phyloP scores from a whole-genome alignment of 2,888 invertebrate species.

The Lithophane leautieri region DNA sequence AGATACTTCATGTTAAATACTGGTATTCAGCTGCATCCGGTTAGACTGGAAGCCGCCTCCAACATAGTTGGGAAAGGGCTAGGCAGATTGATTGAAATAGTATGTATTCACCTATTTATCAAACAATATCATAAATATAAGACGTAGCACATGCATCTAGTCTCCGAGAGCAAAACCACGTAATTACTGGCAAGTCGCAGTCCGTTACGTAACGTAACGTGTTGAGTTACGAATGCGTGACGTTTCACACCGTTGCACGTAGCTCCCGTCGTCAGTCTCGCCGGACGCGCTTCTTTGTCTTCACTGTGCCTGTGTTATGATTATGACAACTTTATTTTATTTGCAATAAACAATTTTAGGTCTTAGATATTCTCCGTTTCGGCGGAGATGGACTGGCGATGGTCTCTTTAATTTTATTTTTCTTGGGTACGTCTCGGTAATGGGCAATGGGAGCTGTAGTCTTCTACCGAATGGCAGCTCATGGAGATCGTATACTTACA shows the following conservation, averaged over 20 bases:
- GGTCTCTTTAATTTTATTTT: neutral
- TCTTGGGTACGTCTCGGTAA: neutral
- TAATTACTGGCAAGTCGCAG: constrained; percentile 43
- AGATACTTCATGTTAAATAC: too few relatives aligned
- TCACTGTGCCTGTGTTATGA: constrained; percentile 6
- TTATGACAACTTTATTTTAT: constrained; percentile 10
- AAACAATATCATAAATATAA: neutral
- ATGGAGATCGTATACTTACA: too few relatives aligned
- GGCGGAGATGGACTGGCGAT: neutral
- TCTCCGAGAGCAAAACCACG: constrained; percentile 14
- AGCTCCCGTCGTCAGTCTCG: constrained; percentile 49
- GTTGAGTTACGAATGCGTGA: constrained; percentile 71
- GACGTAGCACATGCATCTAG: neutral
- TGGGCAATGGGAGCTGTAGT: neutral
- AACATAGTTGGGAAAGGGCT: too few relatives aligned
- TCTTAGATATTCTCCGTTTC: neutral
- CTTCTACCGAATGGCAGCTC: too few relatives aligned
- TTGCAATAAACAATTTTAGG: neutral
- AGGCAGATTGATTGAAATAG: too few relatives aligned
- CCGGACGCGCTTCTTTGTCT: constrained; percentile 50
- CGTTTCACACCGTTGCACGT: constrained; percentile 72
- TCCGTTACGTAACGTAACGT: constrained; percentile 76
- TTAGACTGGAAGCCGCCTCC: too few relatives aligned
- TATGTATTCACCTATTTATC: too few relatives aligned
- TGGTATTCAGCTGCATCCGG: too few relatives aligned